These are phyloP conservation scores for Gnathonemus echidnorhynchus DNA, from an alignment of 2,113 vertebrate genomes.

Conservation along the genomic window DNA sequence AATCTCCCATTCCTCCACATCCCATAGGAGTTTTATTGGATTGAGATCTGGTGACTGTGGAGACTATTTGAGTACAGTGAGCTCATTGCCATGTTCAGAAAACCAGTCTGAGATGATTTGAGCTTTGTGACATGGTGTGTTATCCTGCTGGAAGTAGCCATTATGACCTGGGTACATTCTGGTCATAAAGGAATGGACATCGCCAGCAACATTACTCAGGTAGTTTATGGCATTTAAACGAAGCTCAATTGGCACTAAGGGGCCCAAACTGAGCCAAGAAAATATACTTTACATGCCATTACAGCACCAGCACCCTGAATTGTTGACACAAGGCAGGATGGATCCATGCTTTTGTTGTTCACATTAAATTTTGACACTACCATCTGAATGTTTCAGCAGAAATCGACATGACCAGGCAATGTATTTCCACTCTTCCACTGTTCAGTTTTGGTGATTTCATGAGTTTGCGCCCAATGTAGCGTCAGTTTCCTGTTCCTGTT, in stretches of 20 bases:
- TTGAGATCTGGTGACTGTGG: neutral
- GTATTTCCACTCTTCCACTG: neutral
- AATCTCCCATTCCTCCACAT: neutral
- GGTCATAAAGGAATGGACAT: neutral
- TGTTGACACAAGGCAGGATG: neutral
- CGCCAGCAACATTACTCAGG: neutral
- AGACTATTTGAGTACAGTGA: neutral
- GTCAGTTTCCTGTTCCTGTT: neutral
- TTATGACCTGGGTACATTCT: neutral
- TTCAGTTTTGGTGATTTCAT: neutral
- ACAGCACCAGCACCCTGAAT: neutral
- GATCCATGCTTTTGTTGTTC: neutral
- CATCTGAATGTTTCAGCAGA: neutral
- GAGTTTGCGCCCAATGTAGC: neutral
- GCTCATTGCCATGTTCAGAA: neutral
- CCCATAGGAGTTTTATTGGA: neutral
- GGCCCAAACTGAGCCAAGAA: neutral
- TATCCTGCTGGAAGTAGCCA: neutral
- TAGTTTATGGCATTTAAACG: neutral
- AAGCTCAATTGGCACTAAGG: neutral
- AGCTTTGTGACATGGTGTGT: neutral
- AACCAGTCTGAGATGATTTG: neutral
- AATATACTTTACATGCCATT: neutral
- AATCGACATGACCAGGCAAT: neutral
- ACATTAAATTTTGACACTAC: neutral